Conservation (phyloP, 1,140 invertebrate genomes). For the Diprion similis region DNA sequence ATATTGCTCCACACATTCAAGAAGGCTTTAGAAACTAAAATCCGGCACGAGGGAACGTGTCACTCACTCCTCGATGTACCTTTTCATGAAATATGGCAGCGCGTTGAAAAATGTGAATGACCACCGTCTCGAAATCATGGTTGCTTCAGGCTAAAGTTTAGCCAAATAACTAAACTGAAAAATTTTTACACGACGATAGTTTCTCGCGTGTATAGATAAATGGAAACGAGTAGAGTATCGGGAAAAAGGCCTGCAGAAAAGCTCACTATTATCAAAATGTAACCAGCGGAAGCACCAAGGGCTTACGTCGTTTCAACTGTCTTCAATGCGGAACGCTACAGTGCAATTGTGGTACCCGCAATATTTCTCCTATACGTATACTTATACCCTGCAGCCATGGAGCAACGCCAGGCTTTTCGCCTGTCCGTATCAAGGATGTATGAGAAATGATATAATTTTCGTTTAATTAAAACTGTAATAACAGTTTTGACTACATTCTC, state of each 20-base stretch:
- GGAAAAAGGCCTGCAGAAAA: too few relatives aligned
- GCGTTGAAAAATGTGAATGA: too few relatives aligned
- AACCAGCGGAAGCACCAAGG: too few relatives aligned
- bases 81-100: not conserved
- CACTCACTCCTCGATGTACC: not conserved
- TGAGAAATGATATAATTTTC: slow-evolving; percentile 46
- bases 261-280: too few relatives aligned
- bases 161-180: too few relatives aligned
- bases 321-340: not conserved
- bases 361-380: not conserved
- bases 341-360: not conserved
- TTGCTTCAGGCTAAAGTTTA: too few relatives aligned
- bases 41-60: not conserved
- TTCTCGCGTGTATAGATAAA: too few relatives aligned
- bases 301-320: too few relatives aligned
- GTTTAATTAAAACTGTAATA: slow-evolving; percentile 51
- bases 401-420: slow-evolving; percentile 4
- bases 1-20: not conserved
- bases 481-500: slow-evolving; percentile 42
- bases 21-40: not conserved
- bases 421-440: slow-evolving; percentile 40
- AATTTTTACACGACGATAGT: too few relatives aligned
- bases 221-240: too few relatives aligned
- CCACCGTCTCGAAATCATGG: too few relatives aligned
- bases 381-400: not conserved